Base-by-base conservation (phyloP, 2,888 invertebrate genomes). In the Deilephila porcellus region DNA sequence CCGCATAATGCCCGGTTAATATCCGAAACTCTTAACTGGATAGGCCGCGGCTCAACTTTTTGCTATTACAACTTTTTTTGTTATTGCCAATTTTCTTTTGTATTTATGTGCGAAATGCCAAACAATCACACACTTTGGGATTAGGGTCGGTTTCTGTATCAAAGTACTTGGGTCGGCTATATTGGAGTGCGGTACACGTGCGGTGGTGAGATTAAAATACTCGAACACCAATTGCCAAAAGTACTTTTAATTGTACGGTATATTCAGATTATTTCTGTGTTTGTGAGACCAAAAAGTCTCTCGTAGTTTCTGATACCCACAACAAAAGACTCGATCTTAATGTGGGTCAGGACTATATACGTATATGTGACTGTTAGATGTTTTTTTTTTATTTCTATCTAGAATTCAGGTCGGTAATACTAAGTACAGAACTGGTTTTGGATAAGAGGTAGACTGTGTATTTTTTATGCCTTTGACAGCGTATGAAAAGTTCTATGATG, bases 1-100 rank as follows among this genome's bases (percentile, higher is more conserved):
- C 88, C 85, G 84, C 87, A 88, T 88, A 87, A 86, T 87, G 83
- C 84, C 81, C 83, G 81, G 87, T 86, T 88, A 87, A 87, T 86
- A 82, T 76, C 78, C 77, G 74, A 81, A 82, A 79, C 81, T 81
- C 77, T 80, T 75, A 70, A 75, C 74, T 76, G 79, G 78, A 77
- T 45, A 59, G 60, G 70, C 19, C 37, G 59, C 25, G 70, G 29
- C 60, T 70, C n/a, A 73, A 71, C 70, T 59, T 71, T 71, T 62
- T 20, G 34, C 71, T 56, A 56, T 67, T 34, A 45, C 67, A 71
- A 74, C 59, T 76, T 76, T 73, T 67, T 53, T 75, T 60, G 52
- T 71, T 71, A 64, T 32, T 25, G 32, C 37, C 25, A 62, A 63
- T 63, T 63, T 25, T 17, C 56, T 64, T 67, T 53, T 37, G 37